These are phyloP conservation scores for Leptosomus discolor DNA, from an alignment of 2,113 vertebrate genomes.

Conservation along the genomic window DNA sequence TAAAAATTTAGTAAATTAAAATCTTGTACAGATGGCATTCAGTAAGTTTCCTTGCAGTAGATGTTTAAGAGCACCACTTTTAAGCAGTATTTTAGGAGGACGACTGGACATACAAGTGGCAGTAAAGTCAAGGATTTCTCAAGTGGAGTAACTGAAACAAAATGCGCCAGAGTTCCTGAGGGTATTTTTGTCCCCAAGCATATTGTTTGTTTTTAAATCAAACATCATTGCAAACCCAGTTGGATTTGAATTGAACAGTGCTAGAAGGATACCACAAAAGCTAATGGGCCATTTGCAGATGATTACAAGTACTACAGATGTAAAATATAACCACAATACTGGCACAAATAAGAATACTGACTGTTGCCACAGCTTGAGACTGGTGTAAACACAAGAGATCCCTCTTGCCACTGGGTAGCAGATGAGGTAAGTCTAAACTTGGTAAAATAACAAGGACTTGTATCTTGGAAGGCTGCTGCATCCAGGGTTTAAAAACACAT, in stretches of 20 bases:
- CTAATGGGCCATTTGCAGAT: conserved; percentile 27
- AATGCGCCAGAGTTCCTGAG: not conserved
- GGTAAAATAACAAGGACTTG: not conserved
- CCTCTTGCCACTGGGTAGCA: not conserved
- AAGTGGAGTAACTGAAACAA: conserved; percentile 23
- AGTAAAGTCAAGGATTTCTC: conserved; percentile 7
- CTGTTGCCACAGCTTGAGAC: not conserved
- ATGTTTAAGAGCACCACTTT: not conserved
- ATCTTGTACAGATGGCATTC: not conserved
- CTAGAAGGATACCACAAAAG: conserved; percentile 20
- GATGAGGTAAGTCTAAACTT: not conserved
- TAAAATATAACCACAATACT: not conserved
- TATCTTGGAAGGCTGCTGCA: not conserved
- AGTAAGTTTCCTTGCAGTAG: not conserved
- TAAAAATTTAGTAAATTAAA: conserved; percentile 12
- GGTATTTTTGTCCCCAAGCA: not conserved
- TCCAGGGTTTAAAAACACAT: not conserved
- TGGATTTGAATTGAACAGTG: conserved; percentile 30
- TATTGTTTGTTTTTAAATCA: conserved; percentile 8
- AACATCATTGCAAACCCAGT: conserved; percentile 36
- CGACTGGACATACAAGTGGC: not conserved
- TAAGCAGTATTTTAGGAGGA: too few species aligned
- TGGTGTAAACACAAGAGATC: not conserved
- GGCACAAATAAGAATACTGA: not conserved
- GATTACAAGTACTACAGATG: not conserved